A percentile compares a stretch with the other conserved stretches of the same genome.
Evolutionary conservation across 2,797 vertebrate genomes (phyloP).

Genomic region (Peromyscus attwateri): DNA sequence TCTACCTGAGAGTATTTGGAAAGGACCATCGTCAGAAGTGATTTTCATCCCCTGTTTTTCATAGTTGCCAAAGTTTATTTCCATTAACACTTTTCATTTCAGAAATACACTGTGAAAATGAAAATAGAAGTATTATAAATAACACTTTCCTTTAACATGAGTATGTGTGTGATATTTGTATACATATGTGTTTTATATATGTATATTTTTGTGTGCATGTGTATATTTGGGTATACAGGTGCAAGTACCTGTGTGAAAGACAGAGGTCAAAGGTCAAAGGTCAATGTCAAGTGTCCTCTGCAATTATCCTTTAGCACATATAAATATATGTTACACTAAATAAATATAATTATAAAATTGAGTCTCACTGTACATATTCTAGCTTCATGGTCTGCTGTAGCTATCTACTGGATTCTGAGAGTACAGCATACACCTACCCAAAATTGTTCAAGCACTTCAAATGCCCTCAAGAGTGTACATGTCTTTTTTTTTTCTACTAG

Average conservation of each 20-base stretch:
- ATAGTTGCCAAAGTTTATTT: neutral
- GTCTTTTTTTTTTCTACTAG: neutral
- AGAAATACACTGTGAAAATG: neutral
- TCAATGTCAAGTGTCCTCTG: neutral
- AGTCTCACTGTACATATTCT: neutral
- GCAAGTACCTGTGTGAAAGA: neutral
- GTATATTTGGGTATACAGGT: neutral
- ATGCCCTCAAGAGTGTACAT: neutral
- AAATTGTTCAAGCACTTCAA: neutral
- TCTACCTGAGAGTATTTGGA: constrained; percentile 1
- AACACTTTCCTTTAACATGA: neutral
- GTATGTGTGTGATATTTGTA: neutral
- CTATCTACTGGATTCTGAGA: neutral
- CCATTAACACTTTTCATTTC: neutral
- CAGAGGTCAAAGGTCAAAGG: too few relatives aligned
- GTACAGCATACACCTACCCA: neutral
- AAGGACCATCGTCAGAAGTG: neutral
- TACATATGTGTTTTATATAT: neutral
- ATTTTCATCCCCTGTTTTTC: neutral
- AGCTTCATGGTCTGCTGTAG: neutral
- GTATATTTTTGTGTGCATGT: neutral
- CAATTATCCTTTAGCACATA: neutral
- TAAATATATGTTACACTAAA: neutral
- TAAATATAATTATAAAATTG: neutral
- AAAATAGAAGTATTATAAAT: neutral